Percentiles rank a stretch among this genome's conserved stretches.
phyloP scores from a whole-genome alignment of 2,888 invertebrate genomes.

The Ellobium chinense region DNA sequence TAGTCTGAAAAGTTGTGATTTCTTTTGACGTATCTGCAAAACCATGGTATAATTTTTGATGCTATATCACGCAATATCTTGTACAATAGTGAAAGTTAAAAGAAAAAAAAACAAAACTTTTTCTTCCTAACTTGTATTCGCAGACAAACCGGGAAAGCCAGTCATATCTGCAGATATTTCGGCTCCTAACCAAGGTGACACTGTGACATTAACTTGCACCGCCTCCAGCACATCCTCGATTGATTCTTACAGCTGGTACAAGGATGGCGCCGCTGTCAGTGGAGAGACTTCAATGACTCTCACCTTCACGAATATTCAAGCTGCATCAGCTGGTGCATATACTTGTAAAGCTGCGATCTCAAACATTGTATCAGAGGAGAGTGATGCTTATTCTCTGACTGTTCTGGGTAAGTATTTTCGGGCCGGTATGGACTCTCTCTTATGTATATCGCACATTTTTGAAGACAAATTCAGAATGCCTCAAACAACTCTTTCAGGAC shows the following conservation, averaged over 20 bases:
- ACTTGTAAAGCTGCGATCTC: neutral
- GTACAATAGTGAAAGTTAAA: too few relatives aligned
- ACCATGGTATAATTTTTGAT: neutral
- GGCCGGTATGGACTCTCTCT: too few relatives aligned
- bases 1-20: neutral
- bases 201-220: constrained; percentile 4
- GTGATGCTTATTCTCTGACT: neutral
- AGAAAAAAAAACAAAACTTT: too few relatives aligned
- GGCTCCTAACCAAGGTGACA: neutral
- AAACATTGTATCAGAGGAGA: neutral
- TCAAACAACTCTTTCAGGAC: too few relatives aligned
- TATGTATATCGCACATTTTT: too few relatives aligned
- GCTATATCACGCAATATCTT: too few relatives aligned
- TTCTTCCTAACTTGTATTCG: neutral
- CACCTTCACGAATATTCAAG: neutral
- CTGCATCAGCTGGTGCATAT: neutral
- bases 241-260: constrained; percentile 14
- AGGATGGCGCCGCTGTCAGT: neutral
- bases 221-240: neutral
- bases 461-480: too few relatives aligned
- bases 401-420: neutral
- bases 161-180: neutral
- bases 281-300: neutral
- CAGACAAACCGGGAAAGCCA: neutral
- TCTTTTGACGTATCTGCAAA: neutral